Evolutionary conservation across 2,113 vertebrate genomes (phyloP).

Genomic region (Podarcis raffonei): DNA sequence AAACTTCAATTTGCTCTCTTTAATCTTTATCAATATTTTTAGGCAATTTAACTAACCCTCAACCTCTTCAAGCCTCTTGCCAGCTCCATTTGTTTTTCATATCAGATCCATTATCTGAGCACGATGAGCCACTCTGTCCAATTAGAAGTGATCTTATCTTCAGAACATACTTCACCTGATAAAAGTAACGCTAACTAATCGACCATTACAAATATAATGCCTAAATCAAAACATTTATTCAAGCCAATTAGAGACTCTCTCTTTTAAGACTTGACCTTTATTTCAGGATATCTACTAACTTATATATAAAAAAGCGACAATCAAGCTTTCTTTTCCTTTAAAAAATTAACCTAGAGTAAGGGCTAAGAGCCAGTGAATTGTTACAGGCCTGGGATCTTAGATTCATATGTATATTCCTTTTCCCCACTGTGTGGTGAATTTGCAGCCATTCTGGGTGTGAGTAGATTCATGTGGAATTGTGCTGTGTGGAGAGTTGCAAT

Average conservation of each 20-base stretch:
- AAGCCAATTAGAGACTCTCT: background rate
- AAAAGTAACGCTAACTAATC: fast-evolving
- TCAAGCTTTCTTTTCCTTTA: background rate
- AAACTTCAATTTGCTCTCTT: background rate
- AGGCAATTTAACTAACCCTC: background rate
- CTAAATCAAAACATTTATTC: conserved; percentile 1
- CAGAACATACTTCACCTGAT: fast-evolving
- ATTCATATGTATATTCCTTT: background rate
- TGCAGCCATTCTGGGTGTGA: background rate
- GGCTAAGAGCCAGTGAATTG: background rate
- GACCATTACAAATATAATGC: conserved; percentile 1
- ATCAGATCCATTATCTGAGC: background rate
- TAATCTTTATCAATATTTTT: background rate
- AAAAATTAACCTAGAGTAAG: background rate
- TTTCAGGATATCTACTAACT: background rate
- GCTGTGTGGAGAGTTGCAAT: background rate
- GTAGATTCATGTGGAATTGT: background rate
- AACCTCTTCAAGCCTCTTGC: background rate
- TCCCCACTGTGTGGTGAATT: background rate
- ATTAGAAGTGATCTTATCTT: background rate
- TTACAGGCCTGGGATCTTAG: background rate
- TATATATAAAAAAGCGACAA: background rate
- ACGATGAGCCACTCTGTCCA: background rate
- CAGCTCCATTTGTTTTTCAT: background rate
- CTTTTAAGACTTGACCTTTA: conserved; percentile 6